Evolutionary conservation across 2,113 vertebrate species (phyloP), one percentile per base, ranked within the genome.

Genomic region (Uropsilus gracilis): DNA sequence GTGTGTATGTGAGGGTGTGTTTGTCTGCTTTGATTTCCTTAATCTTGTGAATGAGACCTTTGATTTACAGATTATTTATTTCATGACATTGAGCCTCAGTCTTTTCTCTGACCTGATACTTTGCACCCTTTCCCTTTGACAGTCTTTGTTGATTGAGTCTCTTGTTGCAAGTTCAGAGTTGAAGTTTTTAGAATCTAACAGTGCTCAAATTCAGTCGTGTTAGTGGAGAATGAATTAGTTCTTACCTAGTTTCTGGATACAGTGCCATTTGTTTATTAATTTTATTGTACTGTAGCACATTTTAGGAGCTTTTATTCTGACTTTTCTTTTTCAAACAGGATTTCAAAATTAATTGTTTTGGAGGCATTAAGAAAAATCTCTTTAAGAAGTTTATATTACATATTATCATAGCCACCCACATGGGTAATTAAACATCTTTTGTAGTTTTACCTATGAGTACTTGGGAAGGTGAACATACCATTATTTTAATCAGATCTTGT

Each of bases 381-480:
- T 90, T 94, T 64, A 81, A 89, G 95, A 95, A 93, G 61, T 64
- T 92, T 95, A 86, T 75, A 26, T 0, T 95, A 8, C n/a, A 4
- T 95, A 88, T 66, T 17, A 2, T 39, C 78, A 82, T 50, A 98
- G 89, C 61, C 85, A 83, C 86, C 68, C 90, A 94, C 95, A 63
- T 24, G 75, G 50, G 46, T 75, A 96, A 17, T 96, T 97, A 90
- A 96, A 94, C 53, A 68, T 77, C 44, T 89, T 89, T 93, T 57
- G 28, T 0, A 86, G 5, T 81, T 94, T 95, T 75, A 44, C 42
- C 81, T 71, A 4, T 84, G 94, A 63, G 46, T 48, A 7, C 55
- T 76, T 75, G 57, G 68, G 39, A 77, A 76, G 32, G 3, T 75
- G 66, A 48, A n/a, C 34, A 14, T 93, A 76, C 42, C 90, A 48